phyloP scores from a whole-genome alignment of 2,888 invertebrate genomes.

The Orthosia cruda region DNA sequence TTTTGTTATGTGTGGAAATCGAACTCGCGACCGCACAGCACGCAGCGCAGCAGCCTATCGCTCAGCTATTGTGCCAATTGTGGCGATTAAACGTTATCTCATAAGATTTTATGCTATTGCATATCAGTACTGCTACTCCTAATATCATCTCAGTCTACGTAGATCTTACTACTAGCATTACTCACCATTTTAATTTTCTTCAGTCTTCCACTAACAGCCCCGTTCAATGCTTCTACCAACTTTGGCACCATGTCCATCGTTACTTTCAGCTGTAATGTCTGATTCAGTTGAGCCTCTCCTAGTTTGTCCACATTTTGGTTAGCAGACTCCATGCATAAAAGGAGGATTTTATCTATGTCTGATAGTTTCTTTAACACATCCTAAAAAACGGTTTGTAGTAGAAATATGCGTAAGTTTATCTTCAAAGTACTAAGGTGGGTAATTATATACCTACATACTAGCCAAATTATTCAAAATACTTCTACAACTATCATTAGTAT shows the following conservation, averaged over 20 bases:
- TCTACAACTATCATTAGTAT: neutral
- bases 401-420: neutral
- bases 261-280: conserved; percentile 95
- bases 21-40: too few species aligned
- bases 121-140: neutral
- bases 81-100: neutral
- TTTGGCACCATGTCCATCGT: conserved; percentile 94
- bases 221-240: conserved; percentile 91
- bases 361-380: conserved; percentile 93
- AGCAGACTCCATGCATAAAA: conserved; percentile 87
- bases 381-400: conserved; percentile 79
- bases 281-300: conserved; percentile 95
- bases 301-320: conserved; percentile 89
- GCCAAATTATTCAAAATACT: neutral
- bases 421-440: neutral
- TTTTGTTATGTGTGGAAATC: too few species aligned
- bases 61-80: too few species aligned
- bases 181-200: conserved; percentile 92
- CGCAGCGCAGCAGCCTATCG: too few species aligned
- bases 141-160: neutral
- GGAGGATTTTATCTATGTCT: conserved; percentile 95
- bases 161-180: neutral
- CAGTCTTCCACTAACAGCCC: conserved; percentile 91
- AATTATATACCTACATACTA: neutral
- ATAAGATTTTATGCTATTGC: neutral